Base-by-base conservation (phyloP, 2,797 vertebrate genomes). In the Alectoris magna region DNA sequence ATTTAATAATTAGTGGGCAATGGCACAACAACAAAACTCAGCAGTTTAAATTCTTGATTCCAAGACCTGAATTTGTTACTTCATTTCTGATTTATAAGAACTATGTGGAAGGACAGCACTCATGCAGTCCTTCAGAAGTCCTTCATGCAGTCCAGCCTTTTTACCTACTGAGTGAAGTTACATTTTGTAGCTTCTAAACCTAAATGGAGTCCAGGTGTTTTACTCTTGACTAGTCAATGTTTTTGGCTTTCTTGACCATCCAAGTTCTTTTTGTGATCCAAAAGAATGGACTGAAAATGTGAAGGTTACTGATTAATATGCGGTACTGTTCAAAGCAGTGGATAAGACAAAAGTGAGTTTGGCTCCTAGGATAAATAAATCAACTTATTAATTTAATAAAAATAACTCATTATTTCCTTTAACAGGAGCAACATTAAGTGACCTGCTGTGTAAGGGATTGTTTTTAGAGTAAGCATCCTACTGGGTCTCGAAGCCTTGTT, bases 391-490 rank as follows among this genome's bases (percentile, higher is more conserved):
- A 27, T 48, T 89, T 55, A 91, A 70, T 51, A 85, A 89, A 91
- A 94, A 75, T 31, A 67, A 46, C 58, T 82, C n/a, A 64, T 49
- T 62, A 62, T 63, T 63, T 63, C 39, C 71, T 63, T 53, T 74
- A 74, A 78, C 39, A 69, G 72, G 82, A 92, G n/a, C 21, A 41
- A 15, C 89, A 89, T 67, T 24, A 62, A 70, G 21, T 9, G 14
- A n/a, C 95, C 84, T 86, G 66, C 44, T 72, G 88, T 22, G 58
- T 43, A 58, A 90, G 93, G 39, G 17, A 38, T 16, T 44, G 43
- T 43, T 91, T 94, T 68, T 81, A 87, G 74, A 83, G 55, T 68
- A 49, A 46, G 18, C 19, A 8, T 75, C 88, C 93, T 74, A 21
- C 90, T 51, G 92, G 23, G 70, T 53, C 0, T 0, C 56, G 83